Percentiles rank a stretch among this genome's conserved stretches.
phyloP scores from a whole-genome alignment of 2,797 vertebrate species.

The Percopsis omiscomaycus region DNA sequence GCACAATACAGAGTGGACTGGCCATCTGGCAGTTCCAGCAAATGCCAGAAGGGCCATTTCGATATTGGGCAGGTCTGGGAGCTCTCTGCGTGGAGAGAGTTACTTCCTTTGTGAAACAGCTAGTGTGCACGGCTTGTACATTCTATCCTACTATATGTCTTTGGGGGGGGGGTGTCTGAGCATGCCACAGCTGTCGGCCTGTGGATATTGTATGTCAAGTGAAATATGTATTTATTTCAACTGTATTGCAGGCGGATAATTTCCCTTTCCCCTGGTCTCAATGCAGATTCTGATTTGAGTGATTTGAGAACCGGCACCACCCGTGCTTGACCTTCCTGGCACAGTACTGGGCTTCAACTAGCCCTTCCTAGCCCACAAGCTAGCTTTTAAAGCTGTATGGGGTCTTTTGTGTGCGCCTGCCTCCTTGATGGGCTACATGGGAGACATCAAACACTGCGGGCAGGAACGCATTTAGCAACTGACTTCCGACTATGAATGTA shows the following conservation, averaged over 20 bases:
- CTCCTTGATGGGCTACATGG: too few species aligned
- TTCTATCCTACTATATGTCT: conserved; percentile 28
- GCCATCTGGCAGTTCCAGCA: too few species aligned
- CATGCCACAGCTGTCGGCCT: conserved; percentile 46
- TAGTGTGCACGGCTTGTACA: conserved; percentile 29
- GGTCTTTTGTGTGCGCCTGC: background rate
- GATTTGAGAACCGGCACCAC: conserved; percentile 29
- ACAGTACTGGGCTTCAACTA: conserved; percentile 21
- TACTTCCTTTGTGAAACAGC: conserved; percentile 8
- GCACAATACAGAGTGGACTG: background rate
- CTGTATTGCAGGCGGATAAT: conserved; percentile 27
- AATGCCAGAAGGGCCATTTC: too few species aligned
- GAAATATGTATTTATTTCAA: conserved; percentile 32
- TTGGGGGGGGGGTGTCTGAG: conserved; percentile 17
- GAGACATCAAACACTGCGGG: too few species aligned
- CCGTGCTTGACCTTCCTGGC: conserved; percentile 35
- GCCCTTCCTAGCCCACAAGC: conserved; percentile 3
- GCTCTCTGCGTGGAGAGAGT: conserved; percentile 12
- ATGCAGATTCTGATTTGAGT: conserved; percentile 24
- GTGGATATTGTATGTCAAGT: conserved; percentile 42
- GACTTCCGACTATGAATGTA: too few species aligned
- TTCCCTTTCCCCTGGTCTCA: conserved; percentile 34
- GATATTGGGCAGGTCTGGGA: too few species aligned
- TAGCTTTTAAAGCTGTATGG: conserved; percentile 9
- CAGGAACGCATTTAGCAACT: too few species aligned